A percentile compares a stretch with the other conserved stretches of the same genome.
These are phyloP conservation scores for Heloderma charlesbogerti DNA, from an alignment of 2,113 vertebrate genomes.

Conservation along the genomic window DNA sequence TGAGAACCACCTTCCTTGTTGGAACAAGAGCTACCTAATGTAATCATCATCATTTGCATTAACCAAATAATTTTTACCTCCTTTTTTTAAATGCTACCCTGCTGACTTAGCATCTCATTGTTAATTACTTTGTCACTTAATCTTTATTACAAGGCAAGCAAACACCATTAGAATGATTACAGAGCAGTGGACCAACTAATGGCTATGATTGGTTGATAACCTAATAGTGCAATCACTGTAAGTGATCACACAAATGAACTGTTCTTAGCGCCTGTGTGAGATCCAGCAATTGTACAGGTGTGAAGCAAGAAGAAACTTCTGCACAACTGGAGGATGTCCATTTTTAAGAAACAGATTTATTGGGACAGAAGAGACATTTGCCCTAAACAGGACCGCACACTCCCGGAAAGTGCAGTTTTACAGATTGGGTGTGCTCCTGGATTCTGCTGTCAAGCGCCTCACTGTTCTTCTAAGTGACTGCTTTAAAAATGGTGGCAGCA, in stretches of 20 bases:
- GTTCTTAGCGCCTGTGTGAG: not conserved
- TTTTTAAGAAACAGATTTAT: not conserved
- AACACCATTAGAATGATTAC: constrained; percentile 18
- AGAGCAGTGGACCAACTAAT: constrained; percentile 7
- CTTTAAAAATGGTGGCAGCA: not conserved
- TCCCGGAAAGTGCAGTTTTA: not conserved
- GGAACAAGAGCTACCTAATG: not conserved
- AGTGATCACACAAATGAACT: constrained; percentile 7
- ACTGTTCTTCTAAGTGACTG: constrained; percentile 16
- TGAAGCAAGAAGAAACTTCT: not conserved
- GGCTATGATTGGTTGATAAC: constrained; percentile 22
- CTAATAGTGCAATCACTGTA: not conserved
- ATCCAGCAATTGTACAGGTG: not conserved
- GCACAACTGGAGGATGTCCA: not conserved
- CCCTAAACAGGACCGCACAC: not conserved
- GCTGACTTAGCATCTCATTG: not conserved
- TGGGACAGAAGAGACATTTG: not conserved
- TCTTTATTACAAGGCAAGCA: constrained; percentile 27
- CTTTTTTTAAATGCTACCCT: not conserved
- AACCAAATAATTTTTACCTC: constrained; percentile 20
- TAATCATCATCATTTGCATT: constrained; percentile 30
- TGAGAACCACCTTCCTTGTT: not conserved
- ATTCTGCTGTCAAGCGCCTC: not conserved
- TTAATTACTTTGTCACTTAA: constrained; percentile 22
- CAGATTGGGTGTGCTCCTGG: not conserved